Evolutionary conservation across 2,888 invertebrate genomes (phyloP), one percentile per base, ranked within the genome.

Genomic region (Lasioglossum malachurum): DNA sequence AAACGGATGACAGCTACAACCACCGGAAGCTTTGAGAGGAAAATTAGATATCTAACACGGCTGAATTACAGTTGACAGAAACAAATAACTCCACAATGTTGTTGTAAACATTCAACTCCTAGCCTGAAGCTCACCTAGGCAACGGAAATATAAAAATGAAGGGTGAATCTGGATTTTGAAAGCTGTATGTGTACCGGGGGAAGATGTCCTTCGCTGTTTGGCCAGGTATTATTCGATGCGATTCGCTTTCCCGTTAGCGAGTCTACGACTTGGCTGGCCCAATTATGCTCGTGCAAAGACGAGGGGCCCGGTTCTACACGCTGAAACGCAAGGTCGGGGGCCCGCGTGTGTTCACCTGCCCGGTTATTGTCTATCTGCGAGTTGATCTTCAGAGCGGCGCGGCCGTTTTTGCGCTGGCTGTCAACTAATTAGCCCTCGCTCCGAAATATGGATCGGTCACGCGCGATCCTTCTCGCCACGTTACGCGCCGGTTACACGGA

Each of bases 401-500:
- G 31, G 27, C 35, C n/a, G 69, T 75, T 83, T 78, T 84, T 75
- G 46, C 84, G 19, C 78, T 72, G 53, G 72, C 38, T 67, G 79
- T 76, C 85, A 75, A 57, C 75, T 76, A 84, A 84, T 84, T 84
- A 76, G 84, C 46, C 57, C 67, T 57, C 79, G 73, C 44, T 27
- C 57, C 64, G 80, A 78, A 78, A 84, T 79, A 79, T 84, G 71
- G 69, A 82, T 72, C 83, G 49, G 73, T 53, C 83, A 77, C 83
- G 84, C 83, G 19, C 57, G 75, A 41, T 64, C 76, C 67, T 78
- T 38, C 41, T 41, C 19, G 75, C 41, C 60, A 8, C 74, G 78
- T 83, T 69, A 69, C 84, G 44, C 35, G 44, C 35, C 31, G 53
- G 83, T 83, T 79, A 81, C 82, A 57, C 44, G 53, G 57, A 10